phyloP scores from a whole-genome alignment of 1,140 invertebrate genomes.

The Calliopsis andreniformis region DNA sequence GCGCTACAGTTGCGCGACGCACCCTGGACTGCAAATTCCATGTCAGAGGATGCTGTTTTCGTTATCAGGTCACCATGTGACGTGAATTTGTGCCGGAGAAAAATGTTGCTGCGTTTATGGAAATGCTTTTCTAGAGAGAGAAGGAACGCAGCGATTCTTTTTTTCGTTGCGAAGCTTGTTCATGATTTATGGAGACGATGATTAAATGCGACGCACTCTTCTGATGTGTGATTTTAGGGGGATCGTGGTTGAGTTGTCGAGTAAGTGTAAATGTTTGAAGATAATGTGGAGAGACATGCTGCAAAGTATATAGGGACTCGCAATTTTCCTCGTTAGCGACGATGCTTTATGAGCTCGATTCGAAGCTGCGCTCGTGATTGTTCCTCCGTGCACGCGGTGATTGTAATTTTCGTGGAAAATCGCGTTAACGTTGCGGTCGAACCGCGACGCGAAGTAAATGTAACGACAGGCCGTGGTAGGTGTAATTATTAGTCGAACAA shows the following conservation, averaged over 20 bases:
- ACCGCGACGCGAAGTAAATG: slow-evolving; percentile 62
- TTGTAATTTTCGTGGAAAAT: slow-evolving; percentile 64
- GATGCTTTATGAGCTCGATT: slow-evolving; percentile 45
- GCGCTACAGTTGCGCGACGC: neutral
- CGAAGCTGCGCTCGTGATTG: slow-evolving; percentile 46
- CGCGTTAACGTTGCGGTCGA: slow-evolving; percentile 61
- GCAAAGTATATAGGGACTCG: neutral
- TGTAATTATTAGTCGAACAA: slow-evolving; percentile 63
- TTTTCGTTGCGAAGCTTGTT: neutral
- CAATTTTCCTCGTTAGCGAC: slow-evolving; percentile 24
- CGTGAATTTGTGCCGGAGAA: neutral
- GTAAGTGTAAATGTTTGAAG: neutral
- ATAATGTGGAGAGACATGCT: slow-evolving; percentile 6
- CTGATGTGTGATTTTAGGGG: no score
- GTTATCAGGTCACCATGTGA: neutral
- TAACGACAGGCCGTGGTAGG: slow-evolving; percentile 51
- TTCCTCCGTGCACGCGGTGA: slow-evolving; percentile 50
- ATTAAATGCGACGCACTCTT: neutral
- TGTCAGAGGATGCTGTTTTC: neutral
- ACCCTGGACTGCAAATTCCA: neutral
- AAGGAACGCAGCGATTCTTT: neutral
- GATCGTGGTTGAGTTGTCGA: neutral
- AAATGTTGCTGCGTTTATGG: neutral
- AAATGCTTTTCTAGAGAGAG: neutral
- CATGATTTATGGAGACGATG: no score